Conservation (phyloP, 2,113 vertebrate genomes). For the Psephotus haematonotus region DNA sequence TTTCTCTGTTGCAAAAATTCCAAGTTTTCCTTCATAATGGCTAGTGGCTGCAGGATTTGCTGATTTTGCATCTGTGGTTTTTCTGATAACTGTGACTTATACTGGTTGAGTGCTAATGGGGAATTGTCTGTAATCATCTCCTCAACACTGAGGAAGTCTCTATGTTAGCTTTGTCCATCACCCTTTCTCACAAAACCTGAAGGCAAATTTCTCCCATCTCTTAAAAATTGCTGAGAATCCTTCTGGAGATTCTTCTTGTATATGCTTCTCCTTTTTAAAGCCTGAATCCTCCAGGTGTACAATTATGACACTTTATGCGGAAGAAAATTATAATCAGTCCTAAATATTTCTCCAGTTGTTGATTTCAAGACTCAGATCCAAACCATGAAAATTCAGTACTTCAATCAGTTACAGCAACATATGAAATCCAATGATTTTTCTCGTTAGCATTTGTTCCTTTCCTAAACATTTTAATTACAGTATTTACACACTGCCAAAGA, state of each 20-base stretch:
- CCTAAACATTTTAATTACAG: not conserved
- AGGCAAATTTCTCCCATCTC: not conserved
- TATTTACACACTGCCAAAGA: not conserved
- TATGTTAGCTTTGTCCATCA: not conserved
- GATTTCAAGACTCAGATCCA: not conserved
- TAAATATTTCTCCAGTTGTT: not conserved
- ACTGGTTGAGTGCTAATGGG: not conserved
- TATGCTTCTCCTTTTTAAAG: accelerated
- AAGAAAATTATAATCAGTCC: not conserved
- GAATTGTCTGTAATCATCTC: not conserved
- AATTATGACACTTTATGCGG: not conserved
- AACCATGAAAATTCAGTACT: not conserved
- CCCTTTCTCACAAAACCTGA: not conserved
- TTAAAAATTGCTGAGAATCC: not conserved
- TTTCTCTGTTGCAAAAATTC: not conserved
- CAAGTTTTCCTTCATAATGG: not conserved
- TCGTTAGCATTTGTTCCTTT: not conserved
- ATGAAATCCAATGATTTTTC: not conserved
- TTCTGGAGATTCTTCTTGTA: not conserved
- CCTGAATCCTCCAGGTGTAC: not conserved
- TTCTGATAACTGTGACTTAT: not conserved
- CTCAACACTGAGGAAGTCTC: not conserved
- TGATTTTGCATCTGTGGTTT: not conserved
- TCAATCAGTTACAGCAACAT: not conserved
- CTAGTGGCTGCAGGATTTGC: not conserved